Evolutionary conservation across 2,113 vertebrate genomes (phyloP).

Genomic region (Myotis davidii): DNA sequence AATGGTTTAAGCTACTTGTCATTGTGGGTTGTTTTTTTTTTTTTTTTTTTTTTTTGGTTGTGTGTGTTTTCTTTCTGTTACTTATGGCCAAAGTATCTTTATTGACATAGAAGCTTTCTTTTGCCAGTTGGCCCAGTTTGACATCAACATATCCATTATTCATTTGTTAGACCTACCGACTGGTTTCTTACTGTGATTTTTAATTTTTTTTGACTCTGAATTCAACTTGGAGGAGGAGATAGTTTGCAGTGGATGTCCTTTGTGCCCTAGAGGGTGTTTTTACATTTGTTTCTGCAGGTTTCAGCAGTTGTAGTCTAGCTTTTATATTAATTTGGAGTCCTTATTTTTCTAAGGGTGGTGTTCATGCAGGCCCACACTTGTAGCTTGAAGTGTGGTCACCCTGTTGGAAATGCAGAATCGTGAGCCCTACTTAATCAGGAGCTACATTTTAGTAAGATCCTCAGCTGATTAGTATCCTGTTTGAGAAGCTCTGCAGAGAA

Average conservation of each 20-base stretch:
- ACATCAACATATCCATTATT: not conserved
- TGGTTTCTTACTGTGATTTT: not conserved
- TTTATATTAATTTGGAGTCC: not conserved
- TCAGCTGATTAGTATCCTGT: not conserved
- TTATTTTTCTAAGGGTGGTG: not conserved
- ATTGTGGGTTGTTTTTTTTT: not conserved
- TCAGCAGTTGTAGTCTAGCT: not conserved
- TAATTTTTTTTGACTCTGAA: constrained; percentile 20
- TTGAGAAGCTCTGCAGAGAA: constrained; percentile 31
- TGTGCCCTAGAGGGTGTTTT: not conserved
- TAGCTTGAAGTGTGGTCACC: not conserved
- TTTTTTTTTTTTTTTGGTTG: too few relatives aligned
- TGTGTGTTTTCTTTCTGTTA: not conserved
- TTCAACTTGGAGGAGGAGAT: not conserved
- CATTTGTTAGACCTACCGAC: not conserved
- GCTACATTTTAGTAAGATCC: not conserved
- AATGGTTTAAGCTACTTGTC: not conserved
- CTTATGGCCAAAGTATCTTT: not conserved
- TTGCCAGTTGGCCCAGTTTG: not conserved
- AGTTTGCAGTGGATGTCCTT: not conserved
- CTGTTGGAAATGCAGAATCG: not conserved
- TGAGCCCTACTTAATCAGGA: not conserved
- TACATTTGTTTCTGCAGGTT: not conserved
- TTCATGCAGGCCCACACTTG: not conserved
- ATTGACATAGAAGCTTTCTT: not conserved